These are phyloP conservation scores for rabbit (Oryctolagus cuniculus) DNA, from an alignment of 2,113 vertebrate species.

Conservation along the genomic window mOryCun1.1 NC_091438.1:46428501-46429000, in stretches of 20 bases:
- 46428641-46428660: background rate
- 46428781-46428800: background rate
- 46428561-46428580: background rate
- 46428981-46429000: background rate
- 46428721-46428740: background rate
- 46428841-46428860: constrained; percentile 2
- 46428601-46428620: background rate
- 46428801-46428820: constrained; percentile 3
- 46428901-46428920: background rate
- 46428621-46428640: background rate
- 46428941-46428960: background rate
- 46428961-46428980: background rate
- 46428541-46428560: background rate
- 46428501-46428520: background rate
- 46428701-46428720: background rate
- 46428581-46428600: background rate
- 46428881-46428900: background rate
- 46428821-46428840: background rate
- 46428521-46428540: background rate
- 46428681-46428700: background rate
- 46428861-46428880: background rate
- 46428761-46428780: background rate
- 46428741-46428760: background rate
- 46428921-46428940: background rate
- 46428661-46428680: background rate